Evolutionary conservation across 2,113 vertebrate genomes (phyloP), one percentile per base, ranked within the genome.

Genomic region (Dromiciops gliroides): DNA sequence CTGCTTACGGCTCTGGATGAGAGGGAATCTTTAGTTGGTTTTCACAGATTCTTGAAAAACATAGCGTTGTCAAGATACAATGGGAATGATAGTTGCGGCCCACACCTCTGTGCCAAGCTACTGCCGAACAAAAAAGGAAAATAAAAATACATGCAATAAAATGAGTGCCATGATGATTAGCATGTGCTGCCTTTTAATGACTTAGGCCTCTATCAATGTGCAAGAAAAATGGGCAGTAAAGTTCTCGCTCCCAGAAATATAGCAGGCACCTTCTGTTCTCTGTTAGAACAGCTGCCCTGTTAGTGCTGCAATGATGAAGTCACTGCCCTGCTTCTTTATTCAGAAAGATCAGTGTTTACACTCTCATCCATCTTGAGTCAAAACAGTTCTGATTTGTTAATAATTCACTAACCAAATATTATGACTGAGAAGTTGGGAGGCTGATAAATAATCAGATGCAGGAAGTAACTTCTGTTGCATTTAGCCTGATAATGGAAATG

Each of bases 321-420:
- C 90, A 83, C 95, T 94, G 97, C 83, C 94, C 95, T 91, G 28
- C 48, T 94, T 97, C 91, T 93, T 93, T 92, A 92, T 96, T 93
- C 91, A 14, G 93, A 26, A 97, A 95, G 92, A 96, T 92, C 83
- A 91, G 93, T 96, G 44, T 97, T 97, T 97, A 95, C 83, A 93
- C 51, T 67, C 90, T 93, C 95, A 94, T 91, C 9, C 22, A 92
- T 96, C 90, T 93, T 91, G 95, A 97, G 95, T 98, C 98, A 97
- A 98, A 97, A 95, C 51, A 97, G 93, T 94, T 96, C 83, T 94
- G 92, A 95, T 96, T 96, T 96, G 93, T 97, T 95, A 97, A 95
- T 95, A 97, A 97, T 92, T 97, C 94, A 94, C 95, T 97, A 97
- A 95, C 93, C 91, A 98, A 97, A 96, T 97, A 97, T 96, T 97